phyloP scores from a whole-genome alignment of 2,113 vertebrate species.

The Brienomyrus brachyistius region DNA sequence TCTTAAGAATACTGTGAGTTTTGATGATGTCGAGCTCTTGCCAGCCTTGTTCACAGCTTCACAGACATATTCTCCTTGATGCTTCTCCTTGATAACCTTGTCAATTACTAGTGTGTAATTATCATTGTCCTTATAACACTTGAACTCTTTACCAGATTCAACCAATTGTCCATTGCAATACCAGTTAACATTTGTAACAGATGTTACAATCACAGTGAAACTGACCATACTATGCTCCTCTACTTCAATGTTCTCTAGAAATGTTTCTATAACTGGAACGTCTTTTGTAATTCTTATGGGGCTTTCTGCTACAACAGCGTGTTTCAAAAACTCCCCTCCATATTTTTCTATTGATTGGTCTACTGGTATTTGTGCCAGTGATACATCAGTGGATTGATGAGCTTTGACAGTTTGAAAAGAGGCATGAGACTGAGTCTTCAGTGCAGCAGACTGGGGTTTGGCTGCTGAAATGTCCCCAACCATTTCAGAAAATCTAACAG shows the following conservation, averaged over 20 bases:
- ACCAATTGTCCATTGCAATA: conserved; percentile 77
- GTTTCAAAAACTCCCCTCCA: conserved; percentile 52
- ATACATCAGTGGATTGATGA: conserved; percentile 34
- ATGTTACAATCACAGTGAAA: conserved; percentile 63
- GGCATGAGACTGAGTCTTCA: conserved; percentile 43
- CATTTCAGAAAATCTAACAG: conserved; percentile 46
- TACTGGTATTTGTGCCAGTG: conserved; percentile 23
- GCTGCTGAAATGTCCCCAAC: conserved; percentile 36
- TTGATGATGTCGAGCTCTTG: conserved; percentile 76
- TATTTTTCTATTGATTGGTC: conserved; percentile 45
- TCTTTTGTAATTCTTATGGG: conserved; percentile 33
- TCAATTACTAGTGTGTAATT: conserved; percentile 74
- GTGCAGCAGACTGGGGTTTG: conserved; percentile 37
- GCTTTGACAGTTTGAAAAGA: conserved; percentile 34
- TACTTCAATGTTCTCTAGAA: conserved; percentile 56
- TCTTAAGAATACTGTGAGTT: conserved; percentile 86
- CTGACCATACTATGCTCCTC: conserved; percentile 63
- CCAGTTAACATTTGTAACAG: conserved; percentile 75
- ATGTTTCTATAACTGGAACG: conserved; percentile 53
- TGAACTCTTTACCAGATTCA: conserved; percentile 84
- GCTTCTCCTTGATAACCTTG: conserved; percentile 67
- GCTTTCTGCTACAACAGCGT: conserved; percentile 26
- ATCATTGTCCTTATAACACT: conserved; percentile 82
- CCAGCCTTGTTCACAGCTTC: conserved; percentile 82
- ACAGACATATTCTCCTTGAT: conserved; percentile 88